Base-by-base conservation (phyloP, 1,140 invertebrate genomes). In the Calliphora vicina region DNA sequence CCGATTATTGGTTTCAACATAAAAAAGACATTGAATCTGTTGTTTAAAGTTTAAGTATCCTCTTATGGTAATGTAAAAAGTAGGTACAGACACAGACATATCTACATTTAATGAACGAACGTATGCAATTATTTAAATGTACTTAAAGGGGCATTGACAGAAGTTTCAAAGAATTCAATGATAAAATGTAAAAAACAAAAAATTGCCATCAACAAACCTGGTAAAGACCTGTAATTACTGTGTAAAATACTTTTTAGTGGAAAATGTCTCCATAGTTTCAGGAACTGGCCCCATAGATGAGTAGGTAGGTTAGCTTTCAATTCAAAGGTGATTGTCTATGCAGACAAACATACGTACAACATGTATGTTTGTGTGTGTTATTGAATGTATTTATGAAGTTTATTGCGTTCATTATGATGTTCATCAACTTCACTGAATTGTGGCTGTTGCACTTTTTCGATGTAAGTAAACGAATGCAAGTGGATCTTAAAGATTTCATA, bases 1-100 rank as follows among this genome's bases (percentile, higher is more conserved):
- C 61, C 20, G 61, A 23, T 67, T 67, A 67, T 67, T 67, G 61
- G 61, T 67, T 67, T 20, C 61, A 67, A 67, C 61, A 67, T 67
- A 67, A 67, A 67, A 67, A 67, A 67, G 61, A 67, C 61, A 67
- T 67, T 67, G 61, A 67, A 67, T 10, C 9, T 67, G 17, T 25
- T 17, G n/a, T 23, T 50, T 50, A 23, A 20, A 67, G 61, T 67
- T 67, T 67, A 67, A 67, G n/a, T 67, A 23, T 67, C 61, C 61
- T 20, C 23, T 10, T 23, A 57, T 57, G 50, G 50, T 10, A 23
- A 67, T 67, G 20, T 23, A 67, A 23, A 10, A 9, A 50, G 45
- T 35, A 35, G 4, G 45, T 13, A 50, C 42, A 43, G 12, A 50
- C 12, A 67, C 6, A 67, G 9, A 8, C n/a, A 67, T 23, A n/a